phyloP scores from a whole-genome alignment of 2,797 vertebrate species.

The Typhlichthys subterraneus region DNA sequence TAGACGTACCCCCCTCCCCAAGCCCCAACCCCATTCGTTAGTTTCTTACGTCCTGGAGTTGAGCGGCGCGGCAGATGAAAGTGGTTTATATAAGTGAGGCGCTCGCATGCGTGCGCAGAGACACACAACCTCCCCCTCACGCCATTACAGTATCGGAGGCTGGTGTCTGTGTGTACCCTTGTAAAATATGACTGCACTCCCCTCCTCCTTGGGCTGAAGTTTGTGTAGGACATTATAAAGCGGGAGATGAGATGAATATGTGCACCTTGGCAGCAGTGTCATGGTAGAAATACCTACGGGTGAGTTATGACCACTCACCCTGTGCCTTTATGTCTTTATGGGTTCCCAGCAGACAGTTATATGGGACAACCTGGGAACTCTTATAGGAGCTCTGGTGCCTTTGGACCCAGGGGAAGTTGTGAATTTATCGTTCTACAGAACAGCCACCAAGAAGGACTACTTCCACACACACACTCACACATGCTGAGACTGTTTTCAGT shows the following conservation, averaged over 20 bases:
- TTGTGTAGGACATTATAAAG: conserved; percentile 64
- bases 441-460: conserved; percentile 22
- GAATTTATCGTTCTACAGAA: conserved; percentile 61
- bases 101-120: background rate
- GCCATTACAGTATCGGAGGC: conserved; percentile 42
- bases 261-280: conserved; percentile 62
- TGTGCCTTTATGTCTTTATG: conserved; percentile 73
- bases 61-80: conserved; percentile 26
- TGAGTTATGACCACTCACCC: conserved; percentile 73
- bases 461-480: background rate
- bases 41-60: background rate
- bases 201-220: conserved; percentile 50
- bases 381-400: conserved; percentile 60
- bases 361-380: conserved; percentile 67
- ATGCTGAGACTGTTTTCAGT: conserved; percentile 3
- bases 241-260: conserved; percentile 63
- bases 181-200: conserved; percentile 62
- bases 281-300: conserved; percentile 63
- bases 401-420: conserved; percentile 48
- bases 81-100: conserved; percentile 38
- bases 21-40: conserved; percentile 14
- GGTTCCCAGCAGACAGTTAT: conserved; percentile 68
- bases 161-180: conserved; percentile 39
- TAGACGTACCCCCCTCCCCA: conserved; percentile 24
- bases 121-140: conserved; percentile 25